Percentiles rank a stretch among this genome's conserved stretches.
These are phyloP conservation scores for Ophioninae sp. DNA, from an alignment of 2,888 invertebrate genomes.

Conservation along the genomic window DNA sequence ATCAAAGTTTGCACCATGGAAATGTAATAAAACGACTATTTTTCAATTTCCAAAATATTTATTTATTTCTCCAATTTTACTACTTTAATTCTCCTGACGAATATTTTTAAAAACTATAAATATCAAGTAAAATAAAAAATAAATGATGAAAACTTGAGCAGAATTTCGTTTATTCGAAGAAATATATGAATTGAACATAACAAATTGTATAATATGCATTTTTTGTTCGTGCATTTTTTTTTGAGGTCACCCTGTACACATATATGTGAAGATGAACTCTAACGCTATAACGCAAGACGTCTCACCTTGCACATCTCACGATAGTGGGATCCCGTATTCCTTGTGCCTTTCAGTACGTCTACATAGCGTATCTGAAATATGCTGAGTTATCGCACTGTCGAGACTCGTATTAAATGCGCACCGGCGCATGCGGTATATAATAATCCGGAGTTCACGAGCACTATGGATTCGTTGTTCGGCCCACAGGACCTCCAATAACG, in stretches of 20 bases:
- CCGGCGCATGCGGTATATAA: constrained; percentile 47
- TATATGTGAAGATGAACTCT: not conserved
- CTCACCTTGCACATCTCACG: constrained; percentile 29
- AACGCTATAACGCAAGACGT: constrained; percentile 8
- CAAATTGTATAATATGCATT: constrained; percentile 41
- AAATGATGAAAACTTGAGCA: no score
- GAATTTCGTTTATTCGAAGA: no score
- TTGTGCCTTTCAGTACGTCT: constrained; percentile 11
- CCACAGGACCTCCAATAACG: not conserved
- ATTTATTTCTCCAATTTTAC: no score
- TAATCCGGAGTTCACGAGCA: constrained; percentile 11
- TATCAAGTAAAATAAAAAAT: no score
- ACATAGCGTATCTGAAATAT: constrained; percentile 27
- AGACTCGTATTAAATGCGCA: constrained; percentile 56
- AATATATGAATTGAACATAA: no score
- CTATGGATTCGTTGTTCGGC: constrained; percentile 31
- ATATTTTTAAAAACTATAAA: no score
- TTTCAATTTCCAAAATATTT: no score
- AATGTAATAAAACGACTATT: no score
- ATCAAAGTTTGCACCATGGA: no score
- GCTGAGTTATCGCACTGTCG: constrained; percentile 57
- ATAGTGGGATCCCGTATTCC: constrained; percentile 29
- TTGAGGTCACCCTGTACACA: not conserved
- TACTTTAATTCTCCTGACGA: no score
- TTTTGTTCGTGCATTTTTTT: constrained; percentile 4